A percentile compares a stretch with the other conserved stretches of the same genome.
These are phyloP conservation scores for Chaunax sp. DNA, from an alignment of 2,797 vertebrate genomes.

Conservation along the genomic window DNA sequence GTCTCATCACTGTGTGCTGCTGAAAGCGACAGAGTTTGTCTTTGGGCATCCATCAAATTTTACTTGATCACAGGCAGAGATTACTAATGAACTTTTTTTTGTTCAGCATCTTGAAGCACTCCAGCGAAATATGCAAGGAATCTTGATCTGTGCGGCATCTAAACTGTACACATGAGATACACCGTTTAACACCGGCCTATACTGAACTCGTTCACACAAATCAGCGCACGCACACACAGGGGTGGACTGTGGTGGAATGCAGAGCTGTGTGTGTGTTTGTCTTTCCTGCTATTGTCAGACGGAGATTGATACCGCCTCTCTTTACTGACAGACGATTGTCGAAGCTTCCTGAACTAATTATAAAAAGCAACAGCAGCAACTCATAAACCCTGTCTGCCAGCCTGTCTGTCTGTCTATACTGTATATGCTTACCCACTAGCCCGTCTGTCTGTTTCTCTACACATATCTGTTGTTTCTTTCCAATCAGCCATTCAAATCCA, in stretches of 20 bases:
- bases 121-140: slow-evolving; percentile 25
- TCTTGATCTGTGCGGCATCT: slow-evolving; percentile 62
- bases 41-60: slow-evolving; percentile 39
- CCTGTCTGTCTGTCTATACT: slow-evolving; percentile 16
- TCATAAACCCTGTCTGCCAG: slow-evolving; percentile 85
- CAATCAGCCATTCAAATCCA: slow-evolving; percentile 12
- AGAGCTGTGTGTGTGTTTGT: slow-evolving; percentile 73
- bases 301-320: slow-evolving; percentile 96
- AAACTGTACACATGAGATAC: slow-evolving; percentile 21
- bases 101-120: slow-evolving; percentile 13
- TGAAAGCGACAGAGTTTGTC: slow-evolving; percentile 53
- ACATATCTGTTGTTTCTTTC: slow-evolving; percentile 12
- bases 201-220: slow-evolving; percentile 37
- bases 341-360: slow-evolving; percentile 98
- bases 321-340: slow-evolving; percentile 98
- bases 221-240: slow-evolving; percentile 4
- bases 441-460: slow-evolving; percentile 2
- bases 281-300: slow-evolving; percentile 99
- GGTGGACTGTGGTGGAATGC: slow-evolving; percentile 51
- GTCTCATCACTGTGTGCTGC: slow-evolving; percentile 35
- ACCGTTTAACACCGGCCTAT: slow-evolving; percentile 80
- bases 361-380: slow-evolving; percentile 98
- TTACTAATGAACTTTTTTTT: slow-evolving; percentile 21
- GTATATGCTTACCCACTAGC: neutral
- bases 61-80: slow-evolving; percentile 41